Evolutionary conservation across 2,113 vertebrate species (phyloP), one percentile per base, ranked within the genome.

Genomic region (Camelus dromedarius): DNA sequence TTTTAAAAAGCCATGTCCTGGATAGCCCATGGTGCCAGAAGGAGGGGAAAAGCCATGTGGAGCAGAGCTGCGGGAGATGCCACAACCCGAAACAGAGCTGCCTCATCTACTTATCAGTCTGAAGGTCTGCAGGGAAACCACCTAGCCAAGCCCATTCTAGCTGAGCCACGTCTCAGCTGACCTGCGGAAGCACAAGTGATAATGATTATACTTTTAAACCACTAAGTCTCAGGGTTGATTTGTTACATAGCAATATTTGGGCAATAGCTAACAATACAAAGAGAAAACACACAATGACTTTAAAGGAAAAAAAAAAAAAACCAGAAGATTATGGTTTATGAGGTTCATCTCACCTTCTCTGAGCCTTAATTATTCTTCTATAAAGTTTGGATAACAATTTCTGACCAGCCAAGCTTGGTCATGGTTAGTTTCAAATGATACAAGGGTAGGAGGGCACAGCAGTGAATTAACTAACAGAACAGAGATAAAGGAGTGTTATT

Each of bases 141-240:
- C 22, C 12, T 6, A 82, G 28, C 70, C 1, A 0, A 84, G 50
- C 28, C n/a, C 52, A 46, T 18, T 30, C 35, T 48, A 89, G 14
- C 56, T 52, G 73, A 60, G 22, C 50, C 26, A 35, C 6, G 12
- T 58, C 85, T 67, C 60, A 94, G 50, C 24, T 87, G 70, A 48
- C 4, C 35, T 79, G 2, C 42, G 46, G 30, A 92, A 5, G 8
- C 6, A 28, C 58, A 35, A 83, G 9, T n/a, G 18, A 73, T 35
- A 77, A 94, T 22, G 13, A 35, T 26, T 42, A 48, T 22, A 72
- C 28, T 54, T 92, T 96, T 75, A 94, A 93, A 64, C 26, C 89
- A 69, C 89, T 50, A n/a, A 73, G 12, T 73, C 81, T 81, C 52
- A 56, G 6, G 35, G 46, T 35, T 70, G 32, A 91, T 85, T 90